Evolutionary conservation across 2,888 invertebrate genomes (phyloP), one percentile per base, ranked within the genome.

Genomic region (Aspidapion aeneum): DNA sequence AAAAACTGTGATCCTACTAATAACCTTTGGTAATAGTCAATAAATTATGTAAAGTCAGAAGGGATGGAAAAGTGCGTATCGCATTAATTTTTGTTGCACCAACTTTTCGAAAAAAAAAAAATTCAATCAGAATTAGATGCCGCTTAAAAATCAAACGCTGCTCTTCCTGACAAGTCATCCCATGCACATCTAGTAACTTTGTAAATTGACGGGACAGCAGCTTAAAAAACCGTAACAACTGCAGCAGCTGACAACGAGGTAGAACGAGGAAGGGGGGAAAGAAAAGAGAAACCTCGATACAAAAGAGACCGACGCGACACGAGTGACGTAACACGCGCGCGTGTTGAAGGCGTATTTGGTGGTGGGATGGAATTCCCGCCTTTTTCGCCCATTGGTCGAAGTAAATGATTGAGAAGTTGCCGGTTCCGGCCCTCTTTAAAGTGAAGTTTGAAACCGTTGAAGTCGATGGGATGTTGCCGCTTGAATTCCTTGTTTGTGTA

Each of bases 151-250:
- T n/a, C n/a, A n/a, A n/a, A n/a, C n/a, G n/a, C n/a, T n/a, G n/a
- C n/a, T n/a, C n/a, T n/a, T n/a, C n/a, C n/a, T n/a, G n/a, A n/a
- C n/a, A n/a, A n/a, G n/a, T n/a, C n/a, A n/a, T n/a, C n/a, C n/a
- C n/a, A n/a, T n/a, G n/a, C n/a, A n/a, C n/a, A n/a, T n/a, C n/a
- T n/a, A n/a, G n/a, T n/a, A n/a, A n/a, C n/a, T n/a, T n/a, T n/a
- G n/a, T n/a, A n/a, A n/a, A 62, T 64, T 62, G 64, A 55, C 62
- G 58, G 48, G 55, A 61, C 59, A 61, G 63, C 57, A 65, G 54
- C 56, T 52, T 55, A 63, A 65, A 63, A 63, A 63, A 12, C 22
- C 52, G 21, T 58, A 49, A 2, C 22, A 22, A 61, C 56, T 60
- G 65, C 63, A 49, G 12, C 22, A 22, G 63, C 56, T 60, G 65